A percentile compares a stretch with the other conserved stretches of the same genome.
Conservation (phyloP, 2,797 vertebrate genomes). For the Argyrosomus regius region DNA sequence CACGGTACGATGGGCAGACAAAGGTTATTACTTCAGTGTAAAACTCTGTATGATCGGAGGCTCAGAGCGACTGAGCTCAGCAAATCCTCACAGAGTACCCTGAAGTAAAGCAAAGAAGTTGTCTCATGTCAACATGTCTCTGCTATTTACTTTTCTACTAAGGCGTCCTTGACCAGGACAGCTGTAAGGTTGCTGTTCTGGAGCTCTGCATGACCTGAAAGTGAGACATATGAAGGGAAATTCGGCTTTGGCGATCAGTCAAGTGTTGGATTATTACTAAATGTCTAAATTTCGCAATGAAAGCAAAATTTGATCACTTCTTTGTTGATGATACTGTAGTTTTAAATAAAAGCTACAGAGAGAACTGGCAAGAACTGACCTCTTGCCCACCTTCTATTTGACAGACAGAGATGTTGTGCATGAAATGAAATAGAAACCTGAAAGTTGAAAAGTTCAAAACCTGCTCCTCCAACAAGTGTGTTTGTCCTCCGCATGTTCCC, state of each 20-base stretch:
- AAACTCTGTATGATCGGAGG: constrained; percentile 1
- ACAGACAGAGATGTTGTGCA: constrained; percentile 17
- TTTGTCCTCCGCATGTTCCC: constrained; percentile 27
- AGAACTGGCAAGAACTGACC: neutral
- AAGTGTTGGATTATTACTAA: constrained; percentile 4
- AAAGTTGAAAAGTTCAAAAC: constrained; percentile 45
- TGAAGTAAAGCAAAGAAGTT: constrained; percentile 8
- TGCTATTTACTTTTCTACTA: neutral
- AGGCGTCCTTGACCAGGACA: constrained; percentile 39
- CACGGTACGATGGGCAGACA: constrained; percentile 42
- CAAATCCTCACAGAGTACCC: constrained; percentile 29
- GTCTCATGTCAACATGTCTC: neutral
- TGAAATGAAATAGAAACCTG: constrained; percentile 13
- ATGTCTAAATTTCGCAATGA: neutral
- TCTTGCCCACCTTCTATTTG: neutral
- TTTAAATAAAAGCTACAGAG: neutral
- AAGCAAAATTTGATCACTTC: neutral
- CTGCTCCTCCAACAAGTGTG: constrained; percentile 1
- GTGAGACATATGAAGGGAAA: constrained; percentile 26
- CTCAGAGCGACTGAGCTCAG: constrained; percentile 51
- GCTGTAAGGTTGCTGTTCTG: constrained; percentile 39
- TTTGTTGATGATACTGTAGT: neutral
- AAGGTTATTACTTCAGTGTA: constrained; percentile 44
- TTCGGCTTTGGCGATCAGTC: neutral
- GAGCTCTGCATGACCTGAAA: constrained; percentile 25